Evolutionary conservation across 2,113 vertebrate species (phyloP), one percentile per base, ranked within the genome.

Genomic region (Mirza zaza): DNA sequence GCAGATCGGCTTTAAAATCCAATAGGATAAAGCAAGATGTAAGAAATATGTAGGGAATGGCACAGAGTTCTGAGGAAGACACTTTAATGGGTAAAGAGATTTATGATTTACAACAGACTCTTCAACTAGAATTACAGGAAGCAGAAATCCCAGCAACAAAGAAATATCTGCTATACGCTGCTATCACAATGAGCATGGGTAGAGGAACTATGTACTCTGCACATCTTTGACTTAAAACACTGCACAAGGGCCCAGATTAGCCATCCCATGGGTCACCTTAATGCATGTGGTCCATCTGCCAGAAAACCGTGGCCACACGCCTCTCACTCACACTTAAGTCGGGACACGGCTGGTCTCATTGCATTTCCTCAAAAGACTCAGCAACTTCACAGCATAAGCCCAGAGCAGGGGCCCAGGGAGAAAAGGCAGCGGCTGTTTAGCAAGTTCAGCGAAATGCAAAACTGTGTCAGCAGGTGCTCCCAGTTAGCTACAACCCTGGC

Each of bases 361-460:
- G 3, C 0, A 70, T 80, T 52, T 92, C 79, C 82, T 95, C 36
- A 90, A 75, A 87, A 90, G 63, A 84, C 15, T 90, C 57, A 81
- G 84, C 76, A 96, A 18, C 68, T 87, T 80, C 36, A 23, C 17
- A 32, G 63, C 32, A n/a, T 15, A 52, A 84, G 75, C 50, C 87
- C 45, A 36, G 18, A 73, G 45, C 1, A 63, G 42, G 12, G 17
- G 2, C 65, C 87, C 85, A 52, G 82, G 83, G 93, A 87, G 73
- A 55, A 87, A 86, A 79, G 65, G 42, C 55, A 92, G 65, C 29
- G 32, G 48, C 39, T 39, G 45, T 88, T 34, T 8, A 87, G 82
- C 90, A 94, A 84, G 45, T 52, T 95, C 89, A 91, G 89, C 93
- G 57, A 80, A 95, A 89, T 61, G 73, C 91, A 70, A 94, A 96